Conservation (phyloP, 2,888 invertebrate species). For the Chymomyza caudatula region DNA sequence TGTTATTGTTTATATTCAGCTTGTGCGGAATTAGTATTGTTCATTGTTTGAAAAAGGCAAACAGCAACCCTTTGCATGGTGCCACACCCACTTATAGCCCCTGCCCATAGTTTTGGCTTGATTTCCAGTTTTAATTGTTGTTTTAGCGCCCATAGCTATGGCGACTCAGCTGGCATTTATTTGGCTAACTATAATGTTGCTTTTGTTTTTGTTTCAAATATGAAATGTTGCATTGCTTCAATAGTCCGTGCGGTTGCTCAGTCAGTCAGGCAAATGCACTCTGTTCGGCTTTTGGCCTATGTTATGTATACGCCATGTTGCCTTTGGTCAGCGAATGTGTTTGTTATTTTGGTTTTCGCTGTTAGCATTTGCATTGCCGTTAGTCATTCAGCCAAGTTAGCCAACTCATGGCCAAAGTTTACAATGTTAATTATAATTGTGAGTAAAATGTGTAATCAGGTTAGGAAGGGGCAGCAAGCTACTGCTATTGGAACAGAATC, state of each 20-base stretch:
- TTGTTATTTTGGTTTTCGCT: not conserved
- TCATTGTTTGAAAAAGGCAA: not conserved
- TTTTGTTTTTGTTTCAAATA: slow-evolving; percentile 25
- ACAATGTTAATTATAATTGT: slow-evolving; percentile 57
- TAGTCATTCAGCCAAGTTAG: not conserved
- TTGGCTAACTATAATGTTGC: not conserved
- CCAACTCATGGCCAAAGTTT: slow-evolving; percentile 31
- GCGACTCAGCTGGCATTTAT: not conserved
- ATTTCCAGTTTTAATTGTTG: slow-evolving; percentile 30
- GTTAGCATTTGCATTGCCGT: not conserved
- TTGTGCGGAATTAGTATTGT: slow-evolving; percentile 41
- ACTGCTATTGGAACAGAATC: too few species aligned
- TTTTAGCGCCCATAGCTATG: slow-evolving; percentile 19
- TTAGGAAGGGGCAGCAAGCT: too few species aligned
- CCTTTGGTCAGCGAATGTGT: slow-evolving; percentile 18
- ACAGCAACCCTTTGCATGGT: not conserved
- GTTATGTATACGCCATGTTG: slow-evolving; percentile 32
- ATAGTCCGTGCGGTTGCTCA: slow-evolving; percentile 25
- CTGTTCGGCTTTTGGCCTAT: slow-evolving; percentile 8
- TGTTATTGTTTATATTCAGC: slow-evolving; percentile 65
- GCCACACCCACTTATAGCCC: not conserved
- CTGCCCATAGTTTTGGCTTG: not conserved
- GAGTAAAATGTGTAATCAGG: too few species aligned
- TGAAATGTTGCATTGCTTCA: slow-evolving; percentile 34
- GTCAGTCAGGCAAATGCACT: slow-evolving; percentile 1